phyloP scores from a whole-genome alignment of 2,113 vertebrate species.

The Stegostoma tigrinum region DNA sequence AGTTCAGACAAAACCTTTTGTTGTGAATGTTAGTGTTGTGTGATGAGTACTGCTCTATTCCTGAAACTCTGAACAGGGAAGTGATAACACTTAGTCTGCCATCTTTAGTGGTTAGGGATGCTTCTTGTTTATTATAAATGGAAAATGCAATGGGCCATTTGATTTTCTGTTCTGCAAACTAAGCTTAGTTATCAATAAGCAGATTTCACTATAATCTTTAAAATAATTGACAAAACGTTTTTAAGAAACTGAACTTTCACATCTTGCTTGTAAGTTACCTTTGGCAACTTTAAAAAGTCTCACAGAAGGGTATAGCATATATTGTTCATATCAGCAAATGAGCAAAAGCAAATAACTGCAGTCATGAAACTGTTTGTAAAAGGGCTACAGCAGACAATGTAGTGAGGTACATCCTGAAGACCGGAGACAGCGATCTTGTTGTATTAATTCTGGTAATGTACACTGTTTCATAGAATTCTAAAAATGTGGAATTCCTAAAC shows the following conservation, averaged over 20 bases:
- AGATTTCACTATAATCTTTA: conserved; percentile 1
- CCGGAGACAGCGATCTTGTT: neutral
- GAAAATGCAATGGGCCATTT: conserved; percentile 18
- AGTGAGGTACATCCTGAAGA: neutral
- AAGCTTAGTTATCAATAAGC: conserved; percentile 18
- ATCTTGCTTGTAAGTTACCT: neutral
- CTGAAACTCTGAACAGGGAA: neutral
- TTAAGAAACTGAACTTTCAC: neutral
- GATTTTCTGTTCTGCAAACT: neutral
- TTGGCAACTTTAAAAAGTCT: neutral
- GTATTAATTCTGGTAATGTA: neutral
- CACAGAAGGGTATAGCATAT: neutral
- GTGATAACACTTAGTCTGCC: neutral
- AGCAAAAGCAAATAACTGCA: neutral
- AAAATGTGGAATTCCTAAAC: neutral
- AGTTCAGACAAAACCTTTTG: neutral
- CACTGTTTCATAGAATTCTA: neutral
- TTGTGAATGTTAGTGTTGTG: neutral
- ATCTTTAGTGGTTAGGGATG: neutral
- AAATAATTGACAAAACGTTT: neutral
- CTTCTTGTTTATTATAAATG: neutral
- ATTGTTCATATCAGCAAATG: no score
- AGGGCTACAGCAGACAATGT: neutral
- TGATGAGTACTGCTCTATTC: neutral
- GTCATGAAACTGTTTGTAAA: neutral